Percentiles rank a stretch among this genome's conserved stretches.
These are phyloP conservation scores for Cardiocondyla obscurior DNA, from an alignment of 1,140 invertebrate genomes.

Conservation along the genomic window DNA sequence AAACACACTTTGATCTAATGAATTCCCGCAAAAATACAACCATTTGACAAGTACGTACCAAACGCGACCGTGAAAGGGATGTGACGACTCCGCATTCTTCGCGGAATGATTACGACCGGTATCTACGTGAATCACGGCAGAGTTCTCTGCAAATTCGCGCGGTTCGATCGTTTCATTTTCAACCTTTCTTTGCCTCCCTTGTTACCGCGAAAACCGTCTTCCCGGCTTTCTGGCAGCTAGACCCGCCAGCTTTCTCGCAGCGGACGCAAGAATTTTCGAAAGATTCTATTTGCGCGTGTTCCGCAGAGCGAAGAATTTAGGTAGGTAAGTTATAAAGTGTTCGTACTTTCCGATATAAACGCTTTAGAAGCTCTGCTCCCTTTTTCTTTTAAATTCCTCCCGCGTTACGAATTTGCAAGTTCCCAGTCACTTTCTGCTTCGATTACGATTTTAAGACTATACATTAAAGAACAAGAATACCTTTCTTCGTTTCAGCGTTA, in stretches of 20 bases:
- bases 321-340: constrained; percentile 41
- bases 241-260: background rate
- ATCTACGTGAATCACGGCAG: constrained; percentile 27
- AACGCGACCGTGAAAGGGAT: constrained; percentile 3
- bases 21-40: constrained; percentile 40
- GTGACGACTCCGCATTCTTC: constrained; percentile 24
- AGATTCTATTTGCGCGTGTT: constrained; percentile 52
- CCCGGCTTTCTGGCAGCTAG: background rate
- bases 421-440: background rate
- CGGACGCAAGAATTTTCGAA: constrained; percentile 45
- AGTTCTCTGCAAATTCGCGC: constrained; percentile 50
- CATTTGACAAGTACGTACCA: constrained; percentile 4
- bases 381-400: constrained; percentile 15
- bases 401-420: constrained; percentile 11
- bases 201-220: constrained; percentile 47
- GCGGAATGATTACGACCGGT: constrained; percentile 51
- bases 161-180: background rate
- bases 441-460: background rate
- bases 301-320: constrained; percentile 26
- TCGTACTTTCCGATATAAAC: constrained; percentile 29
- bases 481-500: background rate
- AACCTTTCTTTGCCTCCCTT: constrained; percentile 31
- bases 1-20: constrained; percentile 61
- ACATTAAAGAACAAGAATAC: background rate
- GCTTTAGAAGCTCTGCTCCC: constrained; percentile 19